A percentile compares a stretch with the other conserved stretches of the same genome.
These are phyloP conservation scores for Aphelinus certus DNA, from an alignment of 1,140 invertebrate genomes.

Conservation along the genomic window DNA sequence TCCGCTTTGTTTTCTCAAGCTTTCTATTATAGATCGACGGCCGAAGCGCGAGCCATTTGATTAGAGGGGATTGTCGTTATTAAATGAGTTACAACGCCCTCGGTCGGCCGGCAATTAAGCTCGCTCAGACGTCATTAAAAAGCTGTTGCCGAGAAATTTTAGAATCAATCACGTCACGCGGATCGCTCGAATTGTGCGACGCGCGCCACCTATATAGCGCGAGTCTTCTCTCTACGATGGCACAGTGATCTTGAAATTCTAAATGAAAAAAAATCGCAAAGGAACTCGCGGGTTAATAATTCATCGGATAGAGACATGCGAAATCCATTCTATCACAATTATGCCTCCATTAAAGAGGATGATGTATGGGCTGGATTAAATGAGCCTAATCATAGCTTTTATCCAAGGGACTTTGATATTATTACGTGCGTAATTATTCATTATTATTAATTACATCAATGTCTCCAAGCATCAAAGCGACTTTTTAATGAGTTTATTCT, in stretches of 20 bases:
- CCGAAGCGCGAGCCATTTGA: too few relatives aligned
- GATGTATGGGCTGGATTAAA: too few relatives aligned
- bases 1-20: too few relatives aligned
- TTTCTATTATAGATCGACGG: too few relatives aligned
- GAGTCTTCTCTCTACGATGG: too few relatives aligned
- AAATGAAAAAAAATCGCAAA: too few relatives aligned
- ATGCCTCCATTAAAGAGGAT: too few relatives aligned
- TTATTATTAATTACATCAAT: background rate
- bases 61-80: background rate
- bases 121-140: background rate
- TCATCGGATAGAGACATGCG: too few relatives aligned
- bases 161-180: background rate
- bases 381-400: too few relatives aligned
- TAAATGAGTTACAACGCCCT: background rate
- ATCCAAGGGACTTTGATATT: background rate
- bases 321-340: too few relatives aligned
- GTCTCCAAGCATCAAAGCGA: background rate
- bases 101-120: background rate
- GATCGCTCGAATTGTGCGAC: background rate
- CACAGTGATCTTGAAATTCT: too few relatives aligned
- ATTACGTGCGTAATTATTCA: background rate
- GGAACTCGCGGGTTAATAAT: too few relatives aligned
- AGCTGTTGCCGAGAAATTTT: background rate
- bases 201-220: background rate
- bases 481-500: background rate